phyloP scores from a whole-genome alignment of 2,797 vertebrate species.

The Artibeus jamaicensis region DNA sequence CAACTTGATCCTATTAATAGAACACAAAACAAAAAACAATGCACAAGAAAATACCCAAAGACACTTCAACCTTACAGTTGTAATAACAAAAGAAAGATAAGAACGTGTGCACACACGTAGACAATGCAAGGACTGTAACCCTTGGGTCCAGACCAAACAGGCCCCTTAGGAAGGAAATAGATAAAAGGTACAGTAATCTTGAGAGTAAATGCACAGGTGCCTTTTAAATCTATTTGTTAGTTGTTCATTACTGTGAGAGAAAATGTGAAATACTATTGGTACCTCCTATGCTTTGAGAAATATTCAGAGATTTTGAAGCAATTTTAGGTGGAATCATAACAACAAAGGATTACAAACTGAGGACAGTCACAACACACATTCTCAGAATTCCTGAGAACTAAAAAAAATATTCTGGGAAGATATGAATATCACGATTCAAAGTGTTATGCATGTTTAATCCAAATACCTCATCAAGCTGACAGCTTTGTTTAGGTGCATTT shows the following conservation, averaged over 20 bases:
- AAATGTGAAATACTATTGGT: not conserved
- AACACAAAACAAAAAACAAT: not conserved
- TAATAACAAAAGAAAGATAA: not conserved
- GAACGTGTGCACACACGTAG: not conserved
- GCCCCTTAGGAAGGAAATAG: not conserved
- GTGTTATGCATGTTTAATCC: not conserved
- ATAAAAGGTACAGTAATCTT: not conserved
- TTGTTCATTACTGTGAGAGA: not conserved
- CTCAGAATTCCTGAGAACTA: not conserved
- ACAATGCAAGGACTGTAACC: not conserved
- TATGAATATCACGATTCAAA: not conserved
- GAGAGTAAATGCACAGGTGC: not conserved
- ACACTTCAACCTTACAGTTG: not conserved
- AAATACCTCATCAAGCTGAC: constrained; percentile 91
- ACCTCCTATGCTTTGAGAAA: constrained; percentile 1
- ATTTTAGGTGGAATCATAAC: constrained; percentile 12
- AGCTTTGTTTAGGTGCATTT: constrained; percentile 84
- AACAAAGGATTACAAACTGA: constrained; percentile 38
- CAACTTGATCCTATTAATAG: constrained; percentile 89
- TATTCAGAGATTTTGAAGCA: not conserved
- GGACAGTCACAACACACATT: not conserved
- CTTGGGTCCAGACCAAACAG: not conserved
- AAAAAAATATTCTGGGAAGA: not conserved
- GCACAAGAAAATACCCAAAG: not conserved
- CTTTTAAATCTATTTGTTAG: constrained; percentile 10